Percentiles rank a stretch among this genome's conserved stretches.
These are phyloP conservation scores for Drosophila navojoa DNA, from an alignment of 1,140 invertebrate species.

Conservation along the genomic window DNA sequence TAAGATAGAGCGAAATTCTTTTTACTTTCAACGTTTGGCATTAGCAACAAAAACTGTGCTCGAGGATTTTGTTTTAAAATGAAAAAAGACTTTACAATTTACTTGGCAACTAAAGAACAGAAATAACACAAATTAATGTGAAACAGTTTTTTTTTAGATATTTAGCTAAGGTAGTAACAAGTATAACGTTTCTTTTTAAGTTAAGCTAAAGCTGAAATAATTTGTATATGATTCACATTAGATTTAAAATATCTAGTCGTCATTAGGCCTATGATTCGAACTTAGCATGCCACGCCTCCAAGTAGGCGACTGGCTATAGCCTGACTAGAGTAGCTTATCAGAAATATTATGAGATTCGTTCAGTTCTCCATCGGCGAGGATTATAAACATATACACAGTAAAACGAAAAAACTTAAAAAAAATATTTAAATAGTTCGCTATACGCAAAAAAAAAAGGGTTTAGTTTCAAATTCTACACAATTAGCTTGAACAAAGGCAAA, in stretches of 20 bases:
- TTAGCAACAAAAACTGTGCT: background rate
- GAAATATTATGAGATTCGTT: background rate
- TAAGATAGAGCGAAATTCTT: too few relatives aligned
- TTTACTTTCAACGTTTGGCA: too few relatives aligned
- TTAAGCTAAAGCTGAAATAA: too few relatives aligned
- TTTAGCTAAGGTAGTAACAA: too few relatives aligned
- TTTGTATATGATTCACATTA: too few relatives aligned
- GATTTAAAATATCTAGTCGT: too few relatives aligned
- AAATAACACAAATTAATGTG: too few relatives aligned
- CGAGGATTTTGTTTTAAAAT: background rate
- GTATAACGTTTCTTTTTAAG: too few relatives aligned
- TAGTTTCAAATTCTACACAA: background rate
- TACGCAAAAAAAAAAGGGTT: conserved; percentile 6
- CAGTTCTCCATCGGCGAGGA: conserved; percentile 15
- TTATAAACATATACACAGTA: conserved; percentile 20
- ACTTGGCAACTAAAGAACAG: too few relatives aligned
- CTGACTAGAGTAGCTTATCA: too few relatives aligned
- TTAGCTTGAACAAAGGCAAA: background rate
- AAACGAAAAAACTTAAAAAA: background rate
- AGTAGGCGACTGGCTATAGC: background rate
- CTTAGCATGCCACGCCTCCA: conserved; percentile 4
- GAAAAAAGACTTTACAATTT: too few relatives aligned
- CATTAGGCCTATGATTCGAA: background rate
- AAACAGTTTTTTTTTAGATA: too few relatives aligned
- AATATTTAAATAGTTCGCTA: conserved; percentile 9